phyloP scores from a whole-genome alignment of 2,113 vertebrate genomes.

The Mystacornis crossleyi region DNA sequence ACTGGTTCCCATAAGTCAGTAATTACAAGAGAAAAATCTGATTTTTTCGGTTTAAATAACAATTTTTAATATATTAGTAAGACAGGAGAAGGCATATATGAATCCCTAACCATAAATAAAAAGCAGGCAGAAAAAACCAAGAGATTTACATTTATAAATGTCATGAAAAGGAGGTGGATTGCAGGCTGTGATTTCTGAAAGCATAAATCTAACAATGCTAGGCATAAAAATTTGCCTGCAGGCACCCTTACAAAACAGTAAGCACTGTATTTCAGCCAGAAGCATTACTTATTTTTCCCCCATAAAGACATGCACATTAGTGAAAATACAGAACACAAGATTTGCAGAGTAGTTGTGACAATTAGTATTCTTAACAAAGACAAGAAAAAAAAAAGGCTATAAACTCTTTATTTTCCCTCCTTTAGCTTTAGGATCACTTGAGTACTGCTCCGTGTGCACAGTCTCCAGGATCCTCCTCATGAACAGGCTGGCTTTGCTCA shows the following conservation, averaged over 20 bases:
- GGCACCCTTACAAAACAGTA: neutral
- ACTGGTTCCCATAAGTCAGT: neutral
- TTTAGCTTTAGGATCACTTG: neutral
- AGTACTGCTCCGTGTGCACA: accelerated
- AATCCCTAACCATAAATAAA: neutral
- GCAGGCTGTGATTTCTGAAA: neutral
- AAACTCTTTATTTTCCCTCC: neutral
- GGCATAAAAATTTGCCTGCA: neutral
- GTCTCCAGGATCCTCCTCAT: neutral
- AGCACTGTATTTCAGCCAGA: neutral
- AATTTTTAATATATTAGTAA: neutral
- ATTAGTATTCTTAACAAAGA: neutral
- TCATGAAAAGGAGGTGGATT: neutral
- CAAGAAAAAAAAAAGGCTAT: neutral
- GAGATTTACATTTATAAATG: neutral
- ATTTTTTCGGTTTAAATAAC: neutral
- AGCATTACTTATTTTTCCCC: neutral
- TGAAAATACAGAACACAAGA: neutral
- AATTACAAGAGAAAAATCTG: neutral
- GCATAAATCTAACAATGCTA: neutral
- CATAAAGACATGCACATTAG: neutral
- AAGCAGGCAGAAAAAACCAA: neutral
- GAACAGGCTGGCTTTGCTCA: neutral
- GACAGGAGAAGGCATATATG: neutral
- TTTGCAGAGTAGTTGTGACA: neutral